Percentiles rank a stretch among this genome's conserved stretches.
Conservation (phyloP, 2,888 invertebrate species). For the Thereva nobilitata region DNA sequence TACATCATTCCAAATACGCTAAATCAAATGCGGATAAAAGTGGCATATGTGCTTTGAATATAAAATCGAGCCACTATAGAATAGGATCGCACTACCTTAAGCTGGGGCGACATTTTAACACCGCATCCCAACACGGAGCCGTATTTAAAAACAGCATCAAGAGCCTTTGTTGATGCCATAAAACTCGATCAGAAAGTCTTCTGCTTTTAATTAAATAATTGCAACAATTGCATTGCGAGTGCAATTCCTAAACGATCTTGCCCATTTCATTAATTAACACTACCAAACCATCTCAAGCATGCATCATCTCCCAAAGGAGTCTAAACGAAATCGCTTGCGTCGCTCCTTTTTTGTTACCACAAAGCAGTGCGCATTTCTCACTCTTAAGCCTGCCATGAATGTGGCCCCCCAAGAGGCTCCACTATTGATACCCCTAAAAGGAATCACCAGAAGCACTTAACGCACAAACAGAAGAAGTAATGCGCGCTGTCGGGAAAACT, state of each 20-base stretch:
- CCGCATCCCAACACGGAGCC: too few species aligned
- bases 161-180: too few species aligned
- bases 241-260: constrained; percentile 33
- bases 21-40: too few species aligned
- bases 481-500: too few species aligned
- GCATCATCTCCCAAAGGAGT: constrained; percentile 25
- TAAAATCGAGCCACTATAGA: too few species aligned
- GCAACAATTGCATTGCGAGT: constrained; percentile 38
- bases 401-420: constrained; percentile 13
- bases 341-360: constrained; percentile 7
- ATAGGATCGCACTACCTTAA: too few species aligned
- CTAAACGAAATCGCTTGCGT: not conserved
- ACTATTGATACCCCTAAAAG: constrained; percentile 13
- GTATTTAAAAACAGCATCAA: too few species aligned
- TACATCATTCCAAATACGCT: too few species aligned
- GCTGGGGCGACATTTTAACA: too few species aligned
- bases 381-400: constrained; percentile 3
- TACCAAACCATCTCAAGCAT: constrained; percentile 35
- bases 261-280: constrained; percentile 41
- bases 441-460: constrained; percentile 15
- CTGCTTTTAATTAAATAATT: constrained; percentile 40
- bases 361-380: constrained; percentile 18
- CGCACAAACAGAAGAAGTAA: constrained; percentile 9
- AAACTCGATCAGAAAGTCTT: not conserved
- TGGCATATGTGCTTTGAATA: too few species aligned